These are phyloP conservation scores for Buathra laborator DNA, from an alignment of 2,888 invertebrate genomes.

Conservation along the genomic window DNA sequence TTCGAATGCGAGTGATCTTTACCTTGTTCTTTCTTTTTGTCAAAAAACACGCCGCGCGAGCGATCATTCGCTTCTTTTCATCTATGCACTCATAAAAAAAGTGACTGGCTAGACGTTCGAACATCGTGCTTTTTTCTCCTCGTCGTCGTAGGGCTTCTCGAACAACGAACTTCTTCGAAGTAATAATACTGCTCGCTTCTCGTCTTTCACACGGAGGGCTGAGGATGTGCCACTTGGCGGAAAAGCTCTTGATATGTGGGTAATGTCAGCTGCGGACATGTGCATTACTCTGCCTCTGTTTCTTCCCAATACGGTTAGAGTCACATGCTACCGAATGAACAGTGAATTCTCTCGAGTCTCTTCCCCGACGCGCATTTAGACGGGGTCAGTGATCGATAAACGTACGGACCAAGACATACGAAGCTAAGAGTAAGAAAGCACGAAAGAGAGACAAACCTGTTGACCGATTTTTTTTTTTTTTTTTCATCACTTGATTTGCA, in stretches of 20 bases:
- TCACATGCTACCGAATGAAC: not conserved
- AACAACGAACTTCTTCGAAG: too few relatives aligned
- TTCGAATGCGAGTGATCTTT: not conserved
- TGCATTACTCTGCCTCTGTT: slow-evolving; percentile 15
- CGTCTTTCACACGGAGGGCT: not conserved
- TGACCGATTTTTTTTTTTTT: not conserved
- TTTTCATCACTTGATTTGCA: not conserved
- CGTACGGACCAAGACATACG: not conserved
- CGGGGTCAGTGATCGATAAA: slow-evolving; percentile 59
- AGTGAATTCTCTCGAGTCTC: slow-evolving; percentile 8
- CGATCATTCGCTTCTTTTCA: not conserved
- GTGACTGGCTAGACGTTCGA: too few relatives aligned
- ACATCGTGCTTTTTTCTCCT: too few relatives aligned
- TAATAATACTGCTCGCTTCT: slow-evolving; percentile 7
- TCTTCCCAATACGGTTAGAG: slow-evolving; percentile 3
- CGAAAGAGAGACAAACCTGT: slow-evolving; percentile 15
- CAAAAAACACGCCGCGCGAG: not conserved
- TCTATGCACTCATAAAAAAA: too few relatives aligned
- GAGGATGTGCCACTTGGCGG: not conserved
- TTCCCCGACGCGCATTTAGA: slow-evolving; percentile 42
- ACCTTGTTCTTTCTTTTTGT: not conserved
- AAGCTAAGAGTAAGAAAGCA: slow-evolving; percentile 10
- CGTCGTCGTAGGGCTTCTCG: too few relatives aligned
- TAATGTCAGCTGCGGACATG: slow-evolving; percentile 15
- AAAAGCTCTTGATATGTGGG: slow-evolving; percentile 17